Percentiles rank a stretch among this genome's conserved stretches.
Evolutionary conservation across 2,888 invertebrate genomes (phyloP).

Genomic region (Ametastegia equiseti): DNA sequence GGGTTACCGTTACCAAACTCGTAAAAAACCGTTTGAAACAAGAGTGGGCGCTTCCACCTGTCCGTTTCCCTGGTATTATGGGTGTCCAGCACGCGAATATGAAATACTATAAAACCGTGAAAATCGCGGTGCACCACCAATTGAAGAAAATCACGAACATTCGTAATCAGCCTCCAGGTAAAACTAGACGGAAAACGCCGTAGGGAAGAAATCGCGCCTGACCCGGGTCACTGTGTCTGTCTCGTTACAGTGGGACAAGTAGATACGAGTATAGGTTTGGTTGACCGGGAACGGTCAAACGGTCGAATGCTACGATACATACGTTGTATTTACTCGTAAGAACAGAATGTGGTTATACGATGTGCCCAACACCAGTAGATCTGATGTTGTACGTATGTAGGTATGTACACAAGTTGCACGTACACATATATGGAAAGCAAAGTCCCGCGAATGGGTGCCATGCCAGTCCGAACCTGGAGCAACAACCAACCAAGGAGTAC

Average conservation of each 20-base stretch:
- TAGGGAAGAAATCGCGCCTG: constrained; percentile 6
- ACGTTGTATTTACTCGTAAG: not conserved
- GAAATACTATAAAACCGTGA: no score
- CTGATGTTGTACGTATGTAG: not conserved
- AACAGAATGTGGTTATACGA: not conserved
- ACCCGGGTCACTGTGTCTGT: constrained; percentile 40
- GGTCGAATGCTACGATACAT: constrained; percentile 4
- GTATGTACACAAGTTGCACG: constrained; percentile 60
- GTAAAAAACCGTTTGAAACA: not conserved
- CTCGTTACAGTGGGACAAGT: not conserved
- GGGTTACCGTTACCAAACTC: constrained; percentile 23
- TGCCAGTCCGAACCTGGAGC: constrained; percentile 29
- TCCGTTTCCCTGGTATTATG: not conserved
- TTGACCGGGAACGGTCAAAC: constrained; percentile 35
- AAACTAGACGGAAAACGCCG: not conserved
- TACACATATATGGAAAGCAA: constrained; percentile 43
- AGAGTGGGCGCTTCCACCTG: not conserved
- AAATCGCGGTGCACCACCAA: not conserved
- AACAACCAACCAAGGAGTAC: constrained; percentile 16
- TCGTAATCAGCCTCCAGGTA: not conserved
- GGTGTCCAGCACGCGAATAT: no score
- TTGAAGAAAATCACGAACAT: no score
- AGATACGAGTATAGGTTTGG: no score
- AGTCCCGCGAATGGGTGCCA: constrained; percentile 17
- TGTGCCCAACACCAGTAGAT: not conserved